phyloP scores from a whole-genome alignment of 53 echinoderm and acorn worm species.

The Temnopleurus reevesii region DNA sequence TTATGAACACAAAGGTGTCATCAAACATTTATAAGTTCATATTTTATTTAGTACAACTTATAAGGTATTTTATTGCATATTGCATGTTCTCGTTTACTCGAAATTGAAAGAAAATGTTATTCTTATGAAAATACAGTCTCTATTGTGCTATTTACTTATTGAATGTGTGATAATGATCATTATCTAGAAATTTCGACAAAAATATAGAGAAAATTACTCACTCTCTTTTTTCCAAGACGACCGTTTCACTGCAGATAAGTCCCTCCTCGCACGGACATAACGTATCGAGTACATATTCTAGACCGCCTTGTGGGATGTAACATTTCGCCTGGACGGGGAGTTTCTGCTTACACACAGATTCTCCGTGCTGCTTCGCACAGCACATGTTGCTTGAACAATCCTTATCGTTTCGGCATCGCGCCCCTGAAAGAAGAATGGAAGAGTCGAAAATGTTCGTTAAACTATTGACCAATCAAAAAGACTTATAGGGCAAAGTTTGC shows the following conservation, averaged over 20 bases:
- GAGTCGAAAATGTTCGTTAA: background rate
- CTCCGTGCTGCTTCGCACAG: slow-evolving; percentile 96
- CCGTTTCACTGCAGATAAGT: slow-evolving; percentile 75
- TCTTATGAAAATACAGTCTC: no score
- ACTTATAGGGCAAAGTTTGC: no score
- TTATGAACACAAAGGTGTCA: no score
- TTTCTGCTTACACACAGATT: slow-evolving; percentile 90
- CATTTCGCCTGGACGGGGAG: slow-evolving; percentile 83
- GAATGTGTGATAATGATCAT: no score
- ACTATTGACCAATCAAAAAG: background rate
- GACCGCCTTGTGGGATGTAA: slow-evolving; percentile 89
- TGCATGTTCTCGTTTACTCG: no score
- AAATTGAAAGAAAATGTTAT: no score
- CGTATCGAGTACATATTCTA: slow-evolving; percentile 92
- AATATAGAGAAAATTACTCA: slow-evolving; percentile 45
- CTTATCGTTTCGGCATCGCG: slow-evolving; percentile 86
- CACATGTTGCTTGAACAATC: slow-evolving; percentile 83
- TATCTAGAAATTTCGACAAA: no score
- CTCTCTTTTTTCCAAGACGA: slow-evolving; percentile 61
- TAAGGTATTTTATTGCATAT: no score
- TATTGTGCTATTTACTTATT: no score
- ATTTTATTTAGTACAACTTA: no score
- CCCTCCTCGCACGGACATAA: slow-evolving; percentile 95
- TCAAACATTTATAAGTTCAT: no score
- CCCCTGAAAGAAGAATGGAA: slow-evolving; percentile 67